phyloP scores from a whole-genome alignment of 2,888 invertebrate genomes.

The Galerucella nymphaeae region DNA sequence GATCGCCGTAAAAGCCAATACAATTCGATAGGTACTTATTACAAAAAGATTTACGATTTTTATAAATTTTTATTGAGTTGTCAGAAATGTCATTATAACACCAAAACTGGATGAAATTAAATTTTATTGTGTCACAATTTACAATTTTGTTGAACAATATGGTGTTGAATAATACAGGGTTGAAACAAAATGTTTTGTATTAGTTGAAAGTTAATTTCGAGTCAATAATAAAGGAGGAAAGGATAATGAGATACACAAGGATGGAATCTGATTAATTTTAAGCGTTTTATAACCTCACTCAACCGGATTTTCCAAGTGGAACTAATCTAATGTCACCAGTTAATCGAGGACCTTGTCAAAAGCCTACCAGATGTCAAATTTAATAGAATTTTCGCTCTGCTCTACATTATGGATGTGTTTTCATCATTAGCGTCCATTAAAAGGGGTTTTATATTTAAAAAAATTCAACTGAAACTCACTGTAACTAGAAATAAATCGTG shows the following conservation, averaged over 20 bases:
- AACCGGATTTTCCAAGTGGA: not conserved
- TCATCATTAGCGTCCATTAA: not conserved
- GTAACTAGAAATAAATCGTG: too few relatives aligned
- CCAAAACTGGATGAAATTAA: not conserved
- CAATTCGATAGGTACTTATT: constrained; percentile 14
- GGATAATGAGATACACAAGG: constrained; percentile 4
- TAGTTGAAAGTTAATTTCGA: not conserved
- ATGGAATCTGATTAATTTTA: constrained; percentile 9
- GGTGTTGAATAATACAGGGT: not conserved
- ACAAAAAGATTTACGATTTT: constrained; percentile 18
- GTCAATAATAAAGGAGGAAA: not conserved
- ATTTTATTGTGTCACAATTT: not conserved
- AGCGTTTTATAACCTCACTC: constrained; percentile 1
- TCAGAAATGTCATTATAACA: constrained; percentile 3
- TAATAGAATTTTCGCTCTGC: constrained; percentile 22
- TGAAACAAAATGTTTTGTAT: not conserved
- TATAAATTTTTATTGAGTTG: not conserved
- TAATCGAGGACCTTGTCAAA: constrained; percentile 24
- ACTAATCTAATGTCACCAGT: constrained; percentile 8
- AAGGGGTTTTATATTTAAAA: too few relatives aligned
- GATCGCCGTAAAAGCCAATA: constrained; percentile 11
- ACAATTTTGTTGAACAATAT: not conserved
- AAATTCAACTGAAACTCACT: too few relatives aligned
- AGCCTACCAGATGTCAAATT: constrained; percentile 28
- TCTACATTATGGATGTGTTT: not conserved